A percentile compares a stretch with the other conserved stretches of the same genome.
These are phyloP conservation scores for Myripristis jacobus DNA, from an alignment of 2,797 vertebrate genomes.

Conservation along the genomic window DNA sequence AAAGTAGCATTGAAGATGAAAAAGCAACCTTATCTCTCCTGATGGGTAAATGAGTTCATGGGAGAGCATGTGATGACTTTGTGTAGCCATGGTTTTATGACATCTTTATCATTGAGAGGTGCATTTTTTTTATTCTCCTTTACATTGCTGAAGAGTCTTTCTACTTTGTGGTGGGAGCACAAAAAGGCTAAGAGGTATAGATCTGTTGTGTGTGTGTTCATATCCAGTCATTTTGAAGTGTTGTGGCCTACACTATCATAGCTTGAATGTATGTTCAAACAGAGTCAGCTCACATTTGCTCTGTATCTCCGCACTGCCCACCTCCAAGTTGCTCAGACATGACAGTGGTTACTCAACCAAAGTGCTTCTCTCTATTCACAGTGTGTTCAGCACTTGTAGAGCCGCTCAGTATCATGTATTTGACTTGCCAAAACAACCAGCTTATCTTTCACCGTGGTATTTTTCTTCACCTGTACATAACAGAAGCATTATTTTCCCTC, in stretches of 20 bases:
- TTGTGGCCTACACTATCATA: neutral
- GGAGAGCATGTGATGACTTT: slow-evolving; percentile 19
- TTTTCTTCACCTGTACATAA: slow-evolving; percentile 43
- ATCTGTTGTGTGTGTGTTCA: neutral
- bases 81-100: slow-evolving; percentile 25
- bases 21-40: slow-evolving; percentile 3
- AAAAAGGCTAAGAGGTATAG: slow-evolving; percentile 7
- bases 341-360: neutral
- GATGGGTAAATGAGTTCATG: slow-evolving; percentile 35
- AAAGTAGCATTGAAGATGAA: slow-evolving; percentile 6
- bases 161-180: neutral
- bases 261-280: too few relatives aligned
- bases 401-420: slow-evolving; percentile 5
- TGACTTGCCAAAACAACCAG: slow-evolving; percentile 32
- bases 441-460: slow-evolving; percentile 25
- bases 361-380: slow-evolving; percentile 41
- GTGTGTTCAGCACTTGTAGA: slow-evolving; percentile 22
- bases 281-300: neutral
- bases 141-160: slow-evolving; percentile 10
- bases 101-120: slow-evolving; percentile 24
- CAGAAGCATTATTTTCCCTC: slow-evolving; percentile 45
- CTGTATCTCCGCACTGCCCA: neutral
- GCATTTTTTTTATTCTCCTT: slow-evolving; percentile 32
- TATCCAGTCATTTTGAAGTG: neutral
- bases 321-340: slow-evolving; percentile 7